Base-by-base conservation (phyloP, 2,888 invertebrate genomes). In the Slavum lentiscoides region DNA sequence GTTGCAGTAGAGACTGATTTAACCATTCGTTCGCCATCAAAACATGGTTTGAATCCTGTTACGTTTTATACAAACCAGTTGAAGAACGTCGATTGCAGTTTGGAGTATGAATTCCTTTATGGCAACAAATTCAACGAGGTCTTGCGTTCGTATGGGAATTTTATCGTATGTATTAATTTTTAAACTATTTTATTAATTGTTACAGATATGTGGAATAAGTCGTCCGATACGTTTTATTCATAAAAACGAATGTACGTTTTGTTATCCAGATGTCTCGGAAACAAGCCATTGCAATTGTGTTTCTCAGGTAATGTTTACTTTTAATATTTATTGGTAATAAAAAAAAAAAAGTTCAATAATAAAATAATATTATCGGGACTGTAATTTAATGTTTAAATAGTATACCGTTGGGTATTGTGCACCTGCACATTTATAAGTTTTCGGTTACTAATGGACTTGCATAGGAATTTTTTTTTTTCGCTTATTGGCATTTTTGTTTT, bases 191-290 rank as follows among this genome's bases (percentile, higher is more conserved):
- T 67, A 2, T 37, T 9, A 43, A 21, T 59, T n/a, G 8, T 21
- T 61, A 21, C 55, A 80, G 80, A 80, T 80, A 49, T 70, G 55
- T 64, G 80, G 80, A 72, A 64, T 62, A n/a, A 80, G 80, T 80
- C 39, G 15, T 23, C 80, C 64, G 19, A 11, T 80, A 43, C 64
- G 64, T 58, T 80, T 80, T 39, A 70, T 80, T 55, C 77, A 80
- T 70, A 70, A 80, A 64, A 80, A 80, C 23, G 70, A 80, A 23
- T 80, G 77, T 17, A 39, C 19, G 0, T 61, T 39, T 61, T 80
- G 77, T 49, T 49, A 61, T 70, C 53, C 62, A 15, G 39, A 59
- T 64, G 19, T 23, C 3, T n/a, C n/a, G 8, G 5, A 67, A 58
- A 75, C 39, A 58, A 58, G 23, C 4, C 21, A 66, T 21, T 55